phyloP scores from a whole-genome alignment of 2,888 invertebrate genomes.

The Limnephilus marmoratus region DNA sequence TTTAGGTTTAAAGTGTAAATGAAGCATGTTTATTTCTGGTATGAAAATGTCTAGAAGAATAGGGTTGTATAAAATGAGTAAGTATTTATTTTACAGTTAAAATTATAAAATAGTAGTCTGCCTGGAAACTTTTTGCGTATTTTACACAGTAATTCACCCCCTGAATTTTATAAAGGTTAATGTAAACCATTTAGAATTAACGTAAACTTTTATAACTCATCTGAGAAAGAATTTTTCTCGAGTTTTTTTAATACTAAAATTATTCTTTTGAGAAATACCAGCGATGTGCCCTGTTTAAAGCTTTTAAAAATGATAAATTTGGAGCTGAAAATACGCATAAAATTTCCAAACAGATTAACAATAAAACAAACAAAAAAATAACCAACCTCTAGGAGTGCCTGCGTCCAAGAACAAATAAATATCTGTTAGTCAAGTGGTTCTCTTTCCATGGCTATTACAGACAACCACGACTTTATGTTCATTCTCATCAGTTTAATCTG shows the following conservation, averaged over 20 bases:
- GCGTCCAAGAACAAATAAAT: constrained; percentile 66
- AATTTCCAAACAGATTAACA: neutral
- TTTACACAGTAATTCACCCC: neutral
- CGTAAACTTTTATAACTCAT: neutral
- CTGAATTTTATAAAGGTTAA: neutral
- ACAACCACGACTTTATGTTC: constrained; percentile 42
- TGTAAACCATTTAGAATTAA: neutral
- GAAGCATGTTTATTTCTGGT: neutral
- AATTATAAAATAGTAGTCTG: neutral
- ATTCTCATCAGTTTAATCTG: neutral
- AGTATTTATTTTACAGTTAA: neutral
- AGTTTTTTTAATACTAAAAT: neutral
- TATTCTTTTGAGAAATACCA: neutral
- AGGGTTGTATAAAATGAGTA: neutral
- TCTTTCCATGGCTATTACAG: constrained; percentile 28
- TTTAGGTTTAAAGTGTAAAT: neutral
- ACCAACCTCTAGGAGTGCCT: constrained; percentile 68
- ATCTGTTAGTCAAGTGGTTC: constrained; percentile 64
- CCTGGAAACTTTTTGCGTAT: neutral
- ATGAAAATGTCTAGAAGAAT: neutral
- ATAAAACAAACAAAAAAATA: constrained; percentile 15
- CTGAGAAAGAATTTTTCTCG: neutral
- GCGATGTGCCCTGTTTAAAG: neutral
- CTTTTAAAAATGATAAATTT: neutral
- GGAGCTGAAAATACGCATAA: neutral